phyloP scores from a whole-genome alignment of 2,113 vertebrate genomes.

The Planiliza haematocheilus region DNA sequence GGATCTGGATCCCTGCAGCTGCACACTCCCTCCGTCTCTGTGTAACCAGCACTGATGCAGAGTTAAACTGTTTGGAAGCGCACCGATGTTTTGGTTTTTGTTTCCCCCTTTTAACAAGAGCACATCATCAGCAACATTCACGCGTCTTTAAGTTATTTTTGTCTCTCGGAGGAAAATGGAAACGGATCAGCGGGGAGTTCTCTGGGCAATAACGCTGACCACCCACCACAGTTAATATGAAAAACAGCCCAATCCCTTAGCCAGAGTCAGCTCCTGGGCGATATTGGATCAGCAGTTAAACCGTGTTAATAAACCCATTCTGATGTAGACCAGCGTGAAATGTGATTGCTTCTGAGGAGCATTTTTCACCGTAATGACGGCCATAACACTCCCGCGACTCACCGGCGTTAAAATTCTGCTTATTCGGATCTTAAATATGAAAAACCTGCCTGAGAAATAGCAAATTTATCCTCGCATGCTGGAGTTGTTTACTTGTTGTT shows the following conservation, averaged over 20 bases:
- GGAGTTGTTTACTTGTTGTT: slow-evolving; percentile 6
- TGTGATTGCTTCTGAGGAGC: slow-evolving; percentile 36
- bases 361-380: slow-evolving; percentile 23
- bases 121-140: slow-evolving; percentile 62
- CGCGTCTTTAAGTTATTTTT: slow-evolving; percentile 55
- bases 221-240: slow-evolving; percentile 54
- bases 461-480: neutral
- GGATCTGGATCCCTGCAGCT: slow-evolving; percentile 31
- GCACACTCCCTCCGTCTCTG: slow-evolving; percentile 15
- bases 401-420: neutral
- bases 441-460: slow-evolving; percentile 1
- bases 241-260: slow-evolving; percentile 37
- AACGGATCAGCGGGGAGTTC: slow-evolving; percentile 57
- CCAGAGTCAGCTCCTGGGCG: slow-evolving; percentile 1
- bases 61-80: slow-evolving; percentile 24
- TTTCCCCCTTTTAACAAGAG: slow-evolving; percentile 3
- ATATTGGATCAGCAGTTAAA: slow-evolving; percentile 39
- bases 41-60: slow-evolving; percentile 36
- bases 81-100: slow-evolving; percentile 61
- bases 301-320: slow-evolving; percentile 49
- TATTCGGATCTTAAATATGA: neutral
- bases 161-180: slow-evolving; percentile 47
- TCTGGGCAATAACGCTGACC: slow-evolving; percentile 52
- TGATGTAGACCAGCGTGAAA: slow-evolving; percentile 42
- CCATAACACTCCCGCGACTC: slow-evolving; percentile 14